Conservation (phyloP, 2,113 vertebrate genomes). For the Rafetus swinhoei region DNA sequence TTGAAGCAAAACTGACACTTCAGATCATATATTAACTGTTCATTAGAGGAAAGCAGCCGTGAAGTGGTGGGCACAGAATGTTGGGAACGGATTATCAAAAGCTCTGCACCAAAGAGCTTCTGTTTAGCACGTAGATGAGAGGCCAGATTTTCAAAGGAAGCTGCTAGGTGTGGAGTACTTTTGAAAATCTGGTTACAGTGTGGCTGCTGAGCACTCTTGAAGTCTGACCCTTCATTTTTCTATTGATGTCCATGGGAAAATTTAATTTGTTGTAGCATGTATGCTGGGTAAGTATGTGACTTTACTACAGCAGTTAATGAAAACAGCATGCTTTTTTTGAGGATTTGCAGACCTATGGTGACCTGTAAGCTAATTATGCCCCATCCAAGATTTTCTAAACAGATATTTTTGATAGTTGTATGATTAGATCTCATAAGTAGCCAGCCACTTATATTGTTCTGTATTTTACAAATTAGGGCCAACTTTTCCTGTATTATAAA, state of each 20-base stretch:
- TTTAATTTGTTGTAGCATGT: conserved; percentile 4
- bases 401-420: conserved; percentile 53
- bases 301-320: conserved; percentile 49
- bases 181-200: not conserved
- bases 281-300: conserved; percentile 39
- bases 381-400: conserved; percentile 62
- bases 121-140: not conserved
- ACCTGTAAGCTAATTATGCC: conserved; percentile 72
- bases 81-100: not conserved
- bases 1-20: not conserved
- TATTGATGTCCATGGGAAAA: conserved; percentile 36
- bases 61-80: not conserved
- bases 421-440: conserved; percentile 53
- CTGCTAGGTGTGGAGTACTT: not conserved
- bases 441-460: conserved; percentile 18
- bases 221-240: conserved; percentile 30
- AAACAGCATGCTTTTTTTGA: conserved; percentile 76
- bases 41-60: conserved; percentile 7
- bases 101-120: not conserved
- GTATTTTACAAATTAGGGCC: not conserved
- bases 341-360: conserved; percentile 73
- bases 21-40: not conserved
- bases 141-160: not conserved
- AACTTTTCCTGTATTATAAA: conserved; percentile 3
- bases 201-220: not conserved